Evolutionary conservation across 2,797 vertebrate genomes (phyloP).

Genomic region (Sebastolobus alascanus): DNA sequence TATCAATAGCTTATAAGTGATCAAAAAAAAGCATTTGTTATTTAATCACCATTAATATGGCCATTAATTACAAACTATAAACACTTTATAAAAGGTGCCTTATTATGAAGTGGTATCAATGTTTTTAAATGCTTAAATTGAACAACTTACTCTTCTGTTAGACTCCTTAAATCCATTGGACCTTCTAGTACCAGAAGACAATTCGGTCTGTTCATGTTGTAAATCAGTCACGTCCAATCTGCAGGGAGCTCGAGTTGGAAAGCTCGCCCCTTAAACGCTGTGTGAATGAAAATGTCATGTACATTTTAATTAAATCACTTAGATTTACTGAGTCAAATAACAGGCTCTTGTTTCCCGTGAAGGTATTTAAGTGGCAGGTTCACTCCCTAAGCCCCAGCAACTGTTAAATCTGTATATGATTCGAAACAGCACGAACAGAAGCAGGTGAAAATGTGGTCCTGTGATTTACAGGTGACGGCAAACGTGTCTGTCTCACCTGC

Average conservation of each 20-base stretch:
- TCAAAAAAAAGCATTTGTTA: slow-evolving; percentile 5
- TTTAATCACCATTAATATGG: slow-evolving; percentile 1
- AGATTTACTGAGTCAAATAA: slow-evolving; percentile 61
- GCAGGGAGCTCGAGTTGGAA: slow-evolving; percentile 31
- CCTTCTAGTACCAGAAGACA: background rate
- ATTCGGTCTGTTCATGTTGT: slow-evolving; percentile 21
- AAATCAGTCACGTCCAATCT: slow-evolving; percentile 50
- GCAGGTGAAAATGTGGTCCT: slow-evolving; percentile 56
- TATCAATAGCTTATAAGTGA: background rate
- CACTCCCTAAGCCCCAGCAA: slow-evolving; percentile 7
- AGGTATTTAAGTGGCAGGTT: slow-evolving; percentile 52
- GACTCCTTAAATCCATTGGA: background rate
- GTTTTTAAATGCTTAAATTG: slow-evolving; percentile 8
- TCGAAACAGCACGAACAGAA: slow-evolving; percentile 58
- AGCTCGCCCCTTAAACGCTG: slow-evolving; percentile 12
- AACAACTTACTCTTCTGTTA: slow-evolving; percentile 11
- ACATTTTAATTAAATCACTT: slow-evolving; percentile 71
- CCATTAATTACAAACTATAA: background rate
- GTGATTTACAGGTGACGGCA: slow-evolving; percentile 70
- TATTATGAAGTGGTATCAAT: background rate
- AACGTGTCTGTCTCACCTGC: slow-evolving; percentile 30
- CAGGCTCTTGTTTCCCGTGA: slow-evolving; percentile 52
- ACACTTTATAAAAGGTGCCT: background rate
- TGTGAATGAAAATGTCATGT: slow-evolving; percentile 59
- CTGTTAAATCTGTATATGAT: slow-evolving; percentile 55